Conservation (phyloP, 2,888 invertebrate species). For the Drosophila atroscutellata region DNA sequence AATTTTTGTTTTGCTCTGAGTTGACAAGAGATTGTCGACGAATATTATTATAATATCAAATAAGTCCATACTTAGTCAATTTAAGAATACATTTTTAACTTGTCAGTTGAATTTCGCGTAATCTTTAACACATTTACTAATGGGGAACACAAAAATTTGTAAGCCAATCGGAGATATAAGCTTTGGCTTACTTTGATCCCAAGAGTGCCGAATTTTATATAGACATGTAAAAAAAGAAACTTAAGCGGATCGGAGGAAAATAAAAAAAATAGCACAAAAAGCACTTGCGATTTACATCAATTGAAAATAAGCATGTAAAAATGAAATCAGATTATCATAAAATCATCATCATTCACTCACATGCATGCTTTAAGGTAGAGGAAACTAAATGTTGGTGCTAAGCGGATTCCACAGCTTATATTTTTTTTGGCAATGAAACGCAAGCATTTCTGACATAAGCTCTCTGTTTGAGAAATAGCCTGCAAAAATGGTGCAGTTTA, state of each 20-base stretch:
- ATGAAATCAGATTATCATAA: neutral
- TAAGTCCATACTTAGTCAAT: too few species aligned
- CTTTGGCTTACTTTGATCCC: neutral
- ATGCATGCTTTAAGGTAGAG: neutral
- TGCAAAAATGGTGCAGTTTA: slow-evolving; percentile 6
- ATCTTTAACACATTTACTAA: neutral
- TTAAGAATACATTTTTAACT: too few species aligned
- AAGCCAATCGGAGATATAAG: neutral
- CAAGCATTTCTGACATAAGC: neutral
- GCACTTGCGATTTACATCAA: neutral
- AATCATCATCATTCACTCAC: neutral
- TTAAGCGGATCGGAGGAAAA: neutral
- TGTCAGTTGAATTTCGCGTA: too few species aligned
- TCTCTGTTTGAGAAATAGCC: slow-evolving; percentile 1
- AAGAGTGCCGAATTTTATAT: neutral
- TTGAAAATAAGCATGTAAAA: neutral
- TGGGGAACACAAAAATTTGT: neutral
- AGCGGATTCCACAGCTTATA: neutral
- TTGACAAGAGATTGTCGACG: neutral
- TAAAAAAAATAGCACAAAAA: neutral
- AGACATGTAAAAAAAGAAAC: neutral
- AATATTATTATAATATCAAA: too few species aligned
- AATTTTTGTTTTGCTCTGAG: neutral
- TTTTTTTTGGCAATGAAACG: neutral
- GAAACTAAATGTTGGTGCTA: neutral